phyloP scores from a whole-genome alignment of 2,888 invertebrate genomes.

The Noctuana brunneofusca region DNA sequence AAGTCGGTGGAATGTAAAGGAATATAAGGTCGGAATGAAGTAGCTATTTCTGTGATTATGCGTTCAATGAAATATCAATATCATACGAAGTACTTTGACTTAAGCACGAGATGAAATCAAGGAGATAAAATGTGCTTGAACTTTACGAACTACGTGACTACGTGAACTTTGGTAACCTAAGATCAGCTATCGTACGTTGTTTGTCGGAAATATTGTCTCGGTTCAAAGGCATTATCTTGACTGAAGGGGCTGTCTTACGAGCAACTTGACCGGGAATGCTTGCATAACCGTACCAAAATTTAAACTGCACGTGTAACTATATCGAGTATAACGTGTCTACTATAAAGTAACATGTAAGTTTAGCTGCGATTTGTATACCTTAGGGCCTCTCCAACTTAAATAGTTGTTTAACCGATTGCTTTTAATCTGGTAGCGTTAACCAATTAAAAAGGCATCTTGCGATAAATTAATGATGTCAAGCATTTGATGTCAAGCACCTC shows the following conservation, averaged over 20 bases:
- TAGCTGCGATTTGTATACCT: too few relatives aligned
- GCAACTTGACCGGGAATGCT: slow-evolving; percentile 27
- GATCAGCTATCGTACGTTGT: slow-evolving; percentile 29
- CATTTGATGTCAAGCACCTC: too few relatives aligned
- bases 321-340: background rate
- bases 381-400: too few relatives aligned
- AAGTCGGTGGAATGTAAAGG: too few relatives aligned
- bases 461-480: too few relatives aligned
- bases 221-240: slow-evolving; percentile 29
- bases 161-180: slow-evolving; percentile 18
- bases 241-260: slow-evolving; percentile 27
- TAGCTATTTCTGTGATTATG: background rate
- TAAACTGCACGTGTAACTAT: slow-evolving; percentile 10
- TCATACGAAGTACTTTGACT: background rate
- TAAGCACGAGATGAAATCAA: slow-evolving; percentile 14
- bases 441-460: too few relatives aligned
- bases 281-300: slow-evolving; percentile 17
- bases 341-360: too few relatives aligned
- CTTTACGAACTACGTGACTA: slow-evolving; percentile 23
- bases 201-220: slow-evolving; percentile 26
- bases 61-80: background rate
- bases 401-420: too few relatives aligned
- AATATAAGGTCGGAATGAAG: too few relatives aligned
- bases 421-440: too few relatives aligned
- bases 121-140: slow-evolving; percentile 12